A percentile compares a stretch with the other conserved stretches of the same genome.
phyloP scores from a whole-genome alignment of 2,888 invertebrate species.

The Blastobasis lacticolella region DNA sequence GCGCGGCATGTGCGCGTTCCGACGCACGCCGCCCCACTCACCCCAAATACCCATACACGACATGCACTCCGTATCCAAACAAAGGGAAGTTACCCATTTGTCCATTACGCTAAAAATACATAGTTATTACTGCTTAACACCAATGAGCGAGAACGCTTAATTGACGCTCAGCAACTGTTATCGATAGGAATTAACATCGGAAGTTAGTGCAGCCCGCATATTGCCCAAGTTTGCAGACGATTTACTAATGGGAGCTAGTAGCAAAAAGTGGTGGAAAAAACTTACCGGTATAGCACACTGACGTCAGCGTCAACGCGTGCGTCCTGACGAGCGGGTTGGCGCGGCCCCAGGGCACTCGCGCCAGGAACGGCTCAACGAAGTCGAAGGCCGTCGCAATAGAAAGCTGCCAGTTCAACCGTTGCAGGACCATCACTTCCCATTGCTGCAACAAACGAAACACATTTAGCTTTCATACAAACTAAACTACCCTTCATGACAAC shows the following conservation, averaged over 20 bases:
- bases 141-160: conserved; percentile 28
- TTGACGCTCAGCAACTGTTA: conserved; percentile 28
- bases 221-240: conserved; percentile 19
- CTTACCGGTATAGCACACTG: conserved; percentile 86
- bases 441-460: conserved; percentile 71
- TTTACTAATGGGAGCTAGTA: conserved; percentile 11
- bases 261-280: conserved; percentile 10
- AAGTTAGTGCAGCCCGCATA: conserved; percentile 47
- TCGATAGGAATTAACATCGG: conserved; percentile 42
- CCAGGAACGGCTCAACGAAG: conserved; percentile 86
- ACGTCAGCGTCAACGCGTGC: conserved; percentile 84
- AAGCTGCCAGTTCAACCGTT: conserved; percentile 86
- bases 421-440: conserved; percentile 86
- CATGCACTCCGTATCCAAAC: conserved; percentile 41
- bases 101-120: conserved; percentile 24
- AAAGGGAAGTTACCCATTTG: conserved; percentile 38
- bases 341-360: conserved; percentile 76
- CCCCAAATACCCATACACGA: conserved; percentile 28
- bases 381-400: conserved; percentile 86
- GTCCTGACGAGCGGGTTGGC: conserved; percentile 77
- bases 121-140: conserved; percentile 10
- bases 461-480: not conserved
- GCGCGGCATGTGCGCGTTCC: conserved; percentile 67
- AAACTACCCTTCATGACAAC: not conserved
- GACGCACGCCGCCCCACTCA: conserved; percentile 46